Base-by-base conservation (phyloP, 2,888 invertebrate genomes). In the Lutraria lutraria region DNA sequence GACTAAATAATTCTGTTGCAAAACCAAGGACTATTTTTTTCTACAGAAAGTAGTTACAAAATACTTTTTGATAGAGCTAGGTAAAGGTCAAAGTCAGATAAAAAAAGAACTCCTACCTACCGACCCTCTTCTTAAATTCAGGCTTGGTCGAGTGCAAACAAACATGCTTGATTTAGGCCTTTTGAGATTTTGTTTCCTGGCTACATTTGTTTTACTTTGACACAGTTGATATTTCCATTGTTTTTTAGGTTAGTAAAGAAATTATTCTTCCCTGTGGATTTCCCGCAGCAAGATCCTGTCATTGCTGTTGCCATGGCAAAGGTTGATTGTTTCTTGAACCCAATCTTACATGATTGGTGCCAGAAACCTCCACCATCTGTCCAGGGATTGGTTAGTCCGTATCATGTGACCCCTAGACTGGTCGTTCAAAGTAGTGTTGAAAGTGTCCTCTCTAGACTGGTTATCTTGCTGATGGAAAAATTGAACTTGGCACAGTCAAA, bases 401-500 rank as follows among this genome's bases (percentile, higher is more conserved):
- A 95, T 92, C 93, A 94, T 92, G 93, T 93, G 90, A 92, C 94
- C 81, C 92, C 93, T 52, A 88, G 93, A 82, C 89, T 86, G 84
- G 83, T 88, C n/a, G 88, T 93, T 68, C 87, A 93, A 68, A 83
- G 93, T 21, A 85, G 90, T 19, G 95, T 97, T 76, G 97, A 97
- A 93, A 97, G 97, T 91, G 96, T 97, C 0, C 95, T 98, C 72
- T 97, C 98, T 0, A 97, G 97, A 94, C 96, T 98, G 84, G 96
- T 98, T 25, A 96, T 97, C 87, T 95, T 96, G 72, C 95, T 98
- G 72, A 96, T 97, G 53, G 97, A 97, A 83, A 96, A 97, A 85
- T 95, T 98, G 53, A 97, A 98, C 95, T 97, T 97, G 8, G 97
- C 98, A 0, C 97, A 97, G 89, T 98, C 98, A 84, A 98, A 98